Conservation (phyloP, 2,888 invertebrate genomes). For the Eueremaeus valkanovi region DNA sequence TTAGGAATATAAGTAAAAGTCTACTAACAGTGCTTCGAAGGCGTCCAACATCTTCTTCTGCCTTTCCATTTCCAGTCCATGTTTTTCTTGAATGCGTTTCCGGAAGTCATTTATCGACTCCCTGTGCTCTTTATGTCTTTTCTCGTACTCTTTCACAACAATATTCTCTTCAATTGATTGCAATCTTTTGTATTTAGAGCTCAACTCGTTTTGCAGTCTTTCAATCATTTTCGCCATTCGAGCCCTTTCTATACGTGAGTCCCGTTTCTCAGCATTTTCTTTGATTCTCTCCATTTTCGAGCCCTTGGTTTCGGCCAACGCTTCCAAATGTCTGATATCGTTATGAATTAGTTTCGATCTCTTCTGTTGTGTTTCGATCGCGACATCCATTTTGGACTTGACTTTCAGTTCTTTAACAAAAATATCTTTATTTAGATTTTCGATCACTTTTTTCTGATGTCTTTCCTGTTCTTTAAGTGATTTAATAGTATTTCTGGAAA, state of each 20-base stretch:
- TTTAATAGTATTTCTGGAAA: neutral
- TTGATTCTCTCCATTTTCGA: neutral
- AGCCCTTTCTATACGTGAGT: neutral
- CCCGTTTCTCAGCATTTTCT: constrained; percentile 8
- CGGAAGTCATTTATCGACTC: neutral
- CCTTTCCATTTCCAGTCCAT: neutral
- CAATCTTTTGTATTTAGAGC: constrained; percentile 8
- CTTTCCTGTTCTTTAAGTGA: neutral
- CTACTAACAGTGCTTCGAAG: neutral
- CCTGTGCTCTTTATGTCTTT: neutral
- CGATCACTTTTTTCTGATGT: neutral
- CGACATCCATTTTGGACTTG: neutral
- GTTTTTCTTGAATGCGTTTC: constrained; percentile 3
- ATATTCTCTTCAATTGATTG: neutral
- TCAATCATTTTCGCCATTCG: neutral
- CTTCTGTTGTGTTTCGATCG: constrained; percentile 8
- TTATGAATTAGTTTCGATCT: neutral
- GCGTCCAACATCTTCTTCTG: constrained; percentile 11
- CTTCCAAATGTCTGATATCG: neutral
- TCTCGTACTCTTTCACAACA: neutral
- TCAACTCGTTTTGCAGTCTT: neutral
- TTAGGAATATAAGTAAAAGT: neutral
- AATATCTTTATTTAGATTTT: constrained; percentile 14
- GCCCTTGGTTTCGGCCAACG: neutral
- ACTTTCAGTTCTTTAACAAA: neutral